Conservation (phyloP, 2,113 vertebrate genomes). For the Burhinus oedicnemus region DNA sequence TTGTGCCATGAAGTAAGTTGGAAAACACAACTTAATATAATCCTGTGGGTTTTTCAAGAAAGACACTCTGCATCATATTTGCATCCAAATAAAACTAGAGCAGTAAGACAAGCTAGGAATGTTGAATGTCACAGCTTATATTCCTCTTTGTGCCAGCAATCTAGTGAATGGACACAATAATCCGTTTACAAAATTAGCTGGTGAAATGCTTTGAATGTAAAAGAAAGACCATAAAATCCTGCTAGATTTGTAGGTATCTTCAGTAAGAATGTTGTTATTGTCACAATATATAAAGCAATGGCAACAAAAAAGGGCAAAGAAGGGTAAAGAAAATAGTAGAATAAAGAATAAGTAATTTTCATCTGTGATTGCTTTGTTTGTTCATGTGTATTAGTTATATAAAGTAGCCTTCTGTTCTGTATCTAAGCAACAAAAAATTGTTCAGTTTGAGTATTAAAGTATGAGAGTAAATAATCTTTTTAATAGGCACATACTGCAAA, state of each 20-base stretch:
- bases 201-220: not conserved
- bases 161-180: not conserved
- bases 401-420: constrained; percentile 6
- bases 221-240: not conserved
- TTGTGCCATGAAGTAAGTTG: not conserved
- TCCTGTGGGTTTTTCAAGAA: not conserved
- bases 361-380: not conserved
- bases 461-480: not conserved
- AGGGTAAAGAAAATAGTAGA: not conserved
- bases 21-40: not conserved
- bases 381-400: not conserved
- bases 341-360: not conserved
- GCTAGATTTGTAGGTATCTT: not conserved
- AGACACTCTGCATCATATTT: not conserved
- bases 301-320: not conserved
- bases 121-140: not conserved
- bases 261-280: not conserved
- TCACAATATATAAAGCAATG: not conserved
- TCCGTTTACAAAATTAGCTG: not conserved
- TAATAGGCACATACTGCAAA: not conserved
- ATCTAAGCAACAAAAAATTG: constrained; percentile 5
- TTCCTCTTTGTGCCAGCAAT: not conserved
- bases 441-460: not conserved
- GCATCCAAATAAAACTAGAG: not conserved
- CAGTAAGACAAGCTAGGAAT: not conserved